Base-by-base conservation (phyloP, 2,888 invertebrate species). In the Brachyopa scutellaris region DNA sequence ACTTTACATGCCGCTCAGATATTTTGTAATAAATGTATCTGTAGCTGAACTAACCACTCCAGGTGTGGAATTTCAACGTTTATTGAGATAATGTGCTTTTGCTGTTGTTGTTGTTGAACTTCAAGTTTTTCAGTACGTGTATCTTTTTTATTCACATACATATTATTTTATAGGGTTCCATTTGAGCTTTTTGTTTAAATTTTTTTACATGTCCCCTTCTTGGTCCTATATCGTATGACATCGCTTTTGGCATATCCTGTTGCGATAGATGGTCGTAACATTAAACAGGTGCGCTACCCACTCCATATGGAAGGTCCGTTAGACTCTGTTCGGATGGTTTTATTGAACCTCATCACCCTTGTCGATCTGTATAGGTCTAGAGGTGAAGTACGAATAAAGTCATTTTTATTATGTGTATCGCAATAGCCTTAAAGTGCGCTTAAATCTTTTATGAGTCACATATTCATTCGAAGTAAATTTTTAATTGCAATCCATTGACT, bases 61-160 rank as follows among this genome's bases (percentile, higher is more conserved):
- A 79, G 78, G 72, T 78, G 74, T 9, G 66, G 67, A 73, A 61
- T 74, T 73, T 57, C 49, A 70, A 69, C n/a, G n/a, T n/a, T n/a
- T n/a, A 9, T 2, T 9, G 47, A 47, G 23, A 69, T 15, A 29
- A 66, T 9, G 31, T 45, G 5, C 13, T 9, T 1, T 38, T n/a
- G 13, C 8, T 29, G 7, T 23, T 29, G 1, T 23, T 74, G 11
- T 57, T 49, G 49, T 47, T 67, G 67, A 38, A 49, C 61, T 70
- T 61, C 31, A 55, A 31, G 42, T 36, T 47, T 11, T 23, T 23
- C 15, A 15, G 40, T 40, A 0, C 2, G 11, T n/a, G n/a, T 19
- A 15, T 40, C 9, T 40, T 21, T 61, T 40, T 66, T 40, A 23
- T 13, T 29, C 53, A 8, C 23, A 13, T 38, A 64, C 6, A 17